phyloP scores from a whole-genome alignment of 2,797 vertebrate species.

The Nothura maculosa region DNA sequence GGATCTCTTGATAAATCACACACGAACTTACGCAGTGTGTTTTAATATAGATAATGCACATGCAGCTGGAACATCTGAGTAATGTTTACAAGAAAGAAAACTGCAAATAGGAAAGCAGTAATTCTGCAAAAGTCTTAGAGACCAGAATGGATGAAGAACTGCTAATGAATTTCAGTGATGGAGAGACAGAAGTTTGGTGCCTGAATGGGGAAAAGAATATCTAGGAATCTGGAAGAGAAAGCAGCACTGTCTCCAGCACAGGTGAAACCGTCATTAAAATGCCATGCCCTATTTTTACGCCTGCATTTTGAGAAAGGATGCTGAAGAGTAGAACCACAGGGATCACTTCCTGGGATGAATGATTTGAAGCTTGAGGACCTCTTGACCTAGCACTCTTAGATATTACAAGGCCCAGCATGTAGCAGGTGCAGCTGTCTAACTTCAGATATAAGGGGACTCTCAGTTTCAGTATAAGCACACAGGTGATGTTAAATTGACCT shows the following conservation, averaged over 20 bases:
- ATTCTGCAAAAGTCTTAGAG: background rate
- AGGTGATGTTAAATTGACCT: background rate
- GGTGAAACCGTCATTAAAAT: background rate
- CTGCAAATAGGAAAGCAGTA: background rate
- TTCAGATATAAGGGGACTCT: background rate
- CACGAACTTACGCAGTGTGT: background rate
- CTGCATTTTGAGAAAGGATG: background rate
- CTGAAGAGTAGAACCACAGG: background rate
- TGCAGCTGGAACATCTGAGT: background rate
- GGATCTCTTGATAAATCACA: background rate
- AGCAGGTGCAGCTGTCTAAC: background rate
- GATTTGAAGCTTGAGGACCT: background rate
- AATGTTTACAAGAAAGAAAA: background rate
- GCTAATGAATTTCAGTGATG: background rate
- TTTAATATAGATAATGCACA: background rate
- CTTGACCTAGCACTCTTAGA: background rate
- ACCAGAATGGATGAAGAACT: background rate
- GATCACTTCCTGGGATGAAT: background rate
- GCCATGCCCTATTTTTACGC: background rate
- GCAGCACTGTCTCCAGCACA: background rate
- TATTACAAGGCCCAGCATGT: background rate
- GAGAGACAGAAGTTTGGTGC: background rate
- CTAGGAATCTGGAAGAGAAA: background rate
- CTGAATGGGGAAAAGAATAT: background rate
- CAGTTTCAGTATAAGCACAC: background rate